Base-by-base conservation (phyloP, 1,140 invertebrate species). In the Reticulitermes speratus region DNA sequence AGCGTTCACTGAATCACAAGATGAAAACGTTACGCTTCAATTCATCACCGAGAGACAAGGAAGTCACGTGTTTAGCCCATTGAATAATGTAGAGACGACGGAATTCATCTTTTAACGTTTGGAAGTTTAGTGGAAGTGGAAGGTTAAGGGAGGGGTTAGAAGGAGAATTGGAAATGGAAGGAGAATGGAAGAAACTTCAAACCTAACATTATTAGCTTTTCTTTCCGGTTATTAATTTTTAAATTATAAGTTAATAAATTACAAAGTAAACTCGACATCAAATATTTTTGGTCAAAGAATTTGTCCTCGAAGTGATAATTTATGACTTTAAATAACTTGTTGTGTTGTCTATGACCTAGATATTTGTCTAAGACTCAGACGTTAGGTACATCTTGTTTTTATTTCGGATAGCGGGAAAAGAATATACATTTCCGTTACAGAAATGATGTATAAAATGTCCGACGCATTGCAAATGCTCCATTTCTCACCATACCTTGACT, bases 1-100 rank as follows among this genome's bases (percentile, higher is more conserved):
- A 75, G 65, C n/a, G 65, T 75, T 75, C 65, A 75, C 65, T 75
- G 65, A 75, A 75, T 75, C 65, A 75, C 25, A 16, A 75, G 65
- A 75, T 75, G 65, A 65, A 65, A 65, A 65, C 21, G 59, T 65
- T 65, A 65, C 59, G 59, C 59, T 65, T 65, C 19, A 65, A 65
- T 65, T 65, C 59, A 65, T 65, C 19, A 65, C 21, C 8, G 8
- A 65, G 59, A 65, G 59, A 65, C 59, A 65, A 65, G 59, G 19
- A 65, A n/a, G 59, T 65, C 59, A 65, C 59, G 59, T 65, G 59
- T n/a, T 65, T n/a, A 65, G 12, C 59, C 59, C 25, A 21, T 23
- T 23, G 59, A 65, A 65, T 65, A 65, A 25, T 23, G 59, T 65
- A 23, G 19, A 65, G 21, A 65, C 59, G 59, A 65, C 12, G 19